Evolutionary conservation across 2,113 vertebrate genomes (phyloP), one percentile per base, ranked within the genome.

Genomic region (Herpetotheres cachinnans): DNA sequence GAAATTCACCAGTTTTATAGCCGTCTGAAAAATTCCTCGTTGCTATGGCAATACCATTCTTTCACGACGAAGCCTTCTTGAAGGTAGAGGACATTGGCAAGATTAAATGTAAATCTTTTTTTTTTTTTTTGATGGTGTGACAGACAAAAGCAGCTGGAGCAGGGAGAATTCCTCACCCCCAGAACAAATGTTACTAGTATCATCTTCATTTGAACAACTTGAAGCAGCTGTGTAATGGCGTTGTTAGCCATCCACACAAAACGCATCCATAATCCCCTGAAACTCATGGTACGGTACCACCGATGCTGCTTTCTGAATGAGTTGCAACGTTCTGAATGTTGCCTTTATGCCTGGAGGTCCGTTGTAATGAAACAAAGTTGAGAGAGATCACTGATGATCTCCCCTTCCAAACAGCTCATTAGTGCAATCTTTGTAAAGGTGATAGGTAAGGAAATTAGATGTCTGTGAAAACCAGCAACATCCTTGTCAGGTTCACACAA

Each of bases 81-180:
- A 97, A 98, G 97, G 98, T 98, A 98, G 96, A 98, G 98, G 98
- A 98, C 98, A 96, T 96, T 98, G 97, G 97, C 98, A 98, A 98
- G 97, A 98, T 97, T 96, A 97, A 98, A 98, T 96, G 97, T 97
- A 98, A 98, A 98, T 98, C 95, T 95, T 77, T 97, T 95, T 92
- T 92, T 98, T 71, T 15, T 30, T 88, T 54, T 80, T 44, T 16
- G 32, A 34, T 49, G 86, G 90, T 80, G 93, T 95, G 97, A 97
- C 97, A 97, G 98, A 96, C 89, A 97, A 88, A 96, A 97, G 95
- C 46, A 67, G 94, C 93, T 97, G 97, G 96, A 98, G 74, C 46
- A 5, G 40, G 62, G 90, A 94, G 95, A 98, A 96, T 87, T 97
- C 96, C 95, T 97, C 95, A 93, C 97, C 96, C 97, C 78, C 69